Base-by-base conservation (phyloP, 2,113 vertebrate species). In the Emydura subglobosa region DNA sequence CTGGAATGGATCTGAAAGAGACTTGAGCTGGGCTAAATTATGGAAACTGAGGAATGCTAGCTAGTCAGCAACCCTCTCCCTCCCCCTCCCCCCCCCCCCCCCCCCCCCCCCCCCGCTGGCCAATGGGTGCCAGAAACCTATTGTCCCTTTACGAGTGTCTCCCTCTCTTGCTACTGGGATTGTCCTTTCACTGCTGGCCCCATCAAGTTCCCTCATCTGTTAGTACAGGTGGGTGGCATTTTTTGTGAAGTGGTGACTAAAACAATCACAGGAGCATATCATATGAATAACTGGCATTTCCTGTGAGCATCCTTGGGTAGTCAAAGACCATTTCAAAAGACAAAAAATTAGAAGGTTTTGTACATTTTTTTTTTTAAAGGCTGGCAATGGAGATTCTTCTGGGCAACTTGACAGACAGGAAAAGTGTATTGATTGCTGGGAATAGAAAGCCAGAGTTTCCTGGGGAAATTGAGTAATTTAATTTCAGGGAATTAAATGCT, bases 341-440 rank as follows among this genome's bases (percentile, higher is more conserved):
- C 79, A 87, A 96, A 82, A 55, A 82, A 97, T 97, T 47, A 93
- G 47, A 79, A 88, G 82, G 42, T 61, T 54, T 16, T 84, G 94
- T 17, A 94, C 87, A 89, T 44, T 97, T 95, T 93, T 84, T 91
- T 97, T 95, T 93, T 84, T 91, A 92, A 94, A 97, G 96, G 91
- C 95, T 94, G 97, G 54, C 86, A 90, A 89, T 96, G 91, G 96
- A 97, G 97, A 97, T 97, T 97, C 95, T 97, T 97, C 93, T 42
- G 96, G 88, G 94, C 82, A 97, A 88, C 96, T 97, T 94, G 96
- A 97, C 94, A 85, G 91, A 94, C 94, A 94, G 94, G 94, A 94
- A 97, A 96, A 94, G 96, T 96, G 89, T 83, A 96, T 97, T 95
- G 31, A 65, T 97, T 97, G 96, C 97, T 97, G 96, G 97, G 96